Percentiles rank a stretch among this genome's conserved stretches.
These are phyloP conservation scores for Encarsia formosa DNA, from an alignment of 2,888 invertebrate species.

Conservation along the genomic window DNA sequence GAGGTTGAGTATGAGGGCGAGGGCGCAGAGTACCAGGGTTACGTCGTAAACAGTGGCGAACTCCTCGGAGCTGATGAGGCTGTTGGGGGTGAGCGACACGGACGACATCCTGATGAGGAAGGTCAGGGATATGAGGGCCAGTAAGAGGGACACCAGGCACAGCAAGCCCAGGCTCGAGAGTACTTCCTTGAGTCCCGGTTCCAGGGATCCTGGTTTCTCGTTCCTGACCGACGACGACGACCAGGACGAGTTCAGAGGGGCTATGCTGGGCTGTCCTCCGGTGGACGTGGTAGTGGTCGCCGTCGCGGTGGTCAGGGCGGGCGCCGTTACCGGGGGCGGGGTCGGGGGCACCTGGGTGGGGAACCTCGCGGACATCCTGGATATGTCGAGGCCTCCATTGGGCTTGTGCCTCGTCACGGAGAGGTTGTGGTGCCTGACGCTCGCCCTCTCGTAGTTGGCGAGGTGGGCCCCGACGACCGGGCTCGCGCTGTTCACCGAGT, in stretches of 20 bases:
- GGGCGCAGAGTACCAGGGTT: constrained; percentile 81
- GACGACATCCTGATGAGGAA: constrained; percentile 82
- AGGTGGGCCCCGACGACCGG: constrained; percentile 43
- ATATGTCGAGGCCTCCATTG: constrained; percentile 60
- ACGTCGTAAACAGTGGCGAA: constrained; percentile 88
- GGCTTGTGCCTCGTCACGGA: constrained; percentile 37
- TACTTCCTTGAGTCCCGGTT: constrained; percentile 69
- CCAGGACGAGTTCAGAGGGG: constrained; percentile 41
- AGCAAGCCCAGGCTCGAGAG: constrained; percentile 79
- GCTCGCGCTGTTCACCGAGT: constrained; percentile 49
- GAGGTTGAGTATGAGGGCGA: constrained; percentile 82
- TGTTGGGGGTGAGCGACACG: constrained; percentile 56
- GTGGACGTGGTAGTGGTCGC: constrained; percentile 46
- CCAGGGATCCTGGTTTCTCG: constrained; percentile 42
- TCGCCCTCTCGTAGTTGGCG: constrained; percentile 15
- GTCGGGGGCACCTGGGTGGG: constrained; percentile 41
- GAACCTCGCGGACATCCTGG: constrained; percentile 49
- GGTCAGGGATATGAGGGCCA: constrained; percentile 78
- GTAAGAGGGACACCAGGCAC: constrained; percentile 78
- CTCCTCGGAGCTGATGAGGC: constrained; percentile 66
- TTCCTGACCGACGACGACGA: constrained; percentile 38
- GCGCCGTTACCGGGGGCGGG: constrained; percentile 47
- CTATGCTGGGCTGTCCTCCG: constrained; percentile 43
- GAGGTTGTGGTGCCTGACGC: constrained; percentile 1
- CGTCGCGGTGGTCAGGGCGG: constrained; percentile 35